Evolutionary conservation across 2,113 vertebrate species (phyloP), one percentile per base, ranked within the genome.

Genomic region (Tetrax tetrax): DNA sequence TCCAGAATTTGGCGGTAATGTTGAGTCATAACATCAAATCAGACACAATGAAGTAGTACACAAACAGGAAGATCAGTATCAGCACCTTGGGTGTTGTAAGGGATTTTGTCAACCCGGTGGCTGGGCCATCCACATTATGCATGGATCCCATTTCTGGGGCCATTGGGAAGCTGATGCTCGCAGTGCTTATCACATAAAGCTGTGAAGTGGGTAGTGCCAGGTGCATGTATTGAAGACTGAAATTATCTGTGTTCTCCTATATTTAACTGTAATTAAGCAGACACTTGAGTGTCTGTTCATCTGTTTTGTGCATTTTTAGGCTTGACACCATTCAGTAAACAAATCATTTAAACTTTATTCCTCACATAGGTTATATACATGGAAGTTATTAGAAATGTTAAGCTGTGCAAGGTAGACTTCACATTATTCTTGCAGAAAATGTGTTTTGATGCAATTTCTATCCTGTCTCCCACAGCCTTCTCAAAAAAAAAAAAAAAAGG

Each of bases 221-320:
- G 87, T 94, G 95, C 0, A 0, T 37, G 56, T 70, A 85, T 31
- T 51, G 47, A 93, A 88, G 82, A 87, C 63, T 88, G 76, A 91
- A 96, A 96, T 92, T 75, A 70, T 56, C 70, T 60, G 20, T 35
- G 33, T 79, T 93, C 85, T 93, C n/a, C 66, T 94, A 38, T 69
- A 81, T 70, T 94, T 95, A 88, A 75, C 68, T 75, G 64, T 90
- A 93, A 94, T 95, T 94, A 71, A 95, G 61, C 60, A 78, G 56
- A 45, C 71, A 65, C 53, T 94, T 51, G 51, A 90, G 71, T 70
- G 69, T 76, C 57, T 0, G 0, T 83, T 87, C 80, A 78, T 83
- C 60, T 19, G 3, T 5, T 85, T 77, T 50, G 83, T 87, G 70
- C n/a, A 74, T 95, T 95, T 92, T 76, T 45, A 37, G 45, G 41